Evolutionary conservation across 1,140 invertebrate genomes (phyloP).

Genomic region (Euglossa dilemma): DNA sequence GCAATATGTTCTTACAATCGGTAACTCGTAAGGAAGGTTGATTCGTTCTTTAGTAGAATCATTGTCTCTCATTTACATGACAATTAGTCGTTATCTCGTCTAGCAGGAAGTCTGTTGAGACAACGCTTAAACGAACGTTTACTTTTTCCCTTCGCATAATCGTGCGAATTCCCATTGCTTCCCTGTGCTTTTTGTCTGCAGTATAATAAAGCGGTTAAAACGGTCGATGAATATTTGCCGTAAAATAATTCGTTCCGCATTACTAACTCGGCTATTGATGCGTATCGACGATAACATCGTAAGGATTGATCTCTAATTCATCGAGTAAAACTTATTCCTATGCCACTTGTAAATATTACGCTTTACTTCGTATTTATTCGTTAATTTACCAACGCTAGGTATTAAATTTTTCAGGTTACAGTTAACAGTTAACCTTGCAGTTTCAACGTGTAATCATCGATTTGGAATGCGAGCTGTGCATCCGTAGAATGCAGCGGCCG

Average conservation of each 20-base stretch:
- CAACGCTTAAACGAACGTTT: slow-evolving; percentile 24
- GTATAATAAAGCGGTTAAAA: background rate
- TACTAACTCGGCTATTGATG: background rate
- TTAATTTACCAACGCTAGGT: no score
- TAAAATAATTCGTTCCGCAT: background rate
- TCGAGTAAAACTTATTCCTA: background rate
- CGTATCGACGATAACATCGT: background rate
- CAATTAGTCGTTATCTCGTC: slow-evolving; percentile 17
- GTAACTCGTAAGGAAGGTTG: background rate
- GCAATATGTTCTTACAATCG: background rate
- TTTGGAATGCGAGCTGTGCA: no score
- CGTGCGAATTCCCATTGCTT: background rate
- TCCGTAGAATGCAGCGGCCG: no score
- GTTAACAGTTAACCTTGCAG: no score
- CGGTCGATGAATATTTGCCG: background rate
- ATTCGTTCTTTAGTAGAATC: background rate
- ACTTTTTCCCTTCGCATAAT: background rate
- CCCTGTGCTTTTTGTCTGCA: background rate
- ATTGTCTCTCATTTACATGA: slow-evolving; percentile 1
- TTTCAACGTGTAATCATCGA: no score
- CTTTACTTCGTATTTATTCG: no score
- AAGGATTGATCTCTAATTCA: background rate
- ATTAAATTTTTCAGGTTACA: no score
- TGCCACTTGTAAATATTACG: no score
- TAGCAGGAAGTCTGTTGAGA: slow-evolving; percentile 4